Percentiles rank a stretch among this genome's conserved stretches.
Conservation (phyloP, 2,888 invertebrate genomes). For the Drosophila anceps region DNA sequence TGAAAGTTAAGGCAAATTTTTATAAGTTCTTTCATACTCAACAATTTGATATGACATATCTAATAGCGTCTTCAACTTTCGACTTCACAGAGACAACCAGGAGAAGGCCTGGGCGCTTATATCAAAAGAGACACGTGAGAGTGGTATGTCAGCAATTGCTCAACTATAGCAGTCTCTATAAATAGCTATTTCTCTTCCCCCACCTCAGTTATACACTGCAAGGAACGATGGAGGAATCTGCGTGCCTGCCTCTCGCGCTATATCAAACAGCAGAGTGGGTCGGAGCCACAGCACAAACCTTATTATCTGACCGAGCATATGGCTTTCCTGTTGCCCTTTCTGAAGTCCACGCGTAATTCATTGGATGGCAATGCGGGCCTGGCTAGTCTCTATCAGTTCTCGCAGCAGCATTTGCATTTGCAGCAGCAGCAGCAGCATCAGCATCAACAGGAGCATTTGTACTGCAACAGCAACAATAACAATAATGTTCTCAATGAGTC, state of each 20-base stretch:
- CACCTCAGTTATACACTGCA: conserved; percentile 84
- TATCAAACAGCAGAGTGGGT: conserved; percentile 84
- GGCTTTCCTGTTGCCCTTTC: conserved; percentile 85
- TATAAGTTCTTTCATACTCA: background rate
- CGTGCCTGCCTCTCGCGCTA: conserved; percentile 85
- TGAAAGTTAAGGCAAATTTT: background rate
- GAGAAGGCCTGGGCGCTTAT: conserved; percentile 85
- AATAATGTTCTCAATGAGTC: conserved; percentile 34
- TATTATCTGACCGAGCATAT: conserved; percentile 85
- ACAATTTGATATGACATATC: background rate
- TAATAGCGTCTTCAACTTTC: background rate
- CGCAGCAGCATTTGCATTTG: conserved; percentile 66
- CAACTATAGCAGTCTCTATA: background rate
- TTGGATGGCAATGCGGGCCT: conserved; percentile 74
- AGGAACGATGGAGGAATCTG: conserved; percentile 85
- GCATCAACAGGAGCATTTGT: conserved; percentile 58
- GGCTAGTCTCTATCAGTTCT: conserved; percentile 71
- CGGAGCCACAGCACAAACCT: conserved; percentile 85
- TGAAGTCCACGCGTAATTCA: conserved; percentile 84
- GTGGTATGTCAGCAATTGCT: conserved; percentile 73
- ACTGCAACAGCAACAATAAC: conserved; percentile 52
- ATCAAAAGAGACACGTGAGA: conserved; percentile 84
- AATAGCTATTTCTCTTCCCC: too few species aligned
- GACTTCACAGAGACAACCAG: conserved; percentile 83
- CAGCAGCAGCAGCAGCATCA: conserved; percentile 43